Conservation (phyloP, 2,113 vertebrate species). For the Leucoraja erinaceus region DNA sequence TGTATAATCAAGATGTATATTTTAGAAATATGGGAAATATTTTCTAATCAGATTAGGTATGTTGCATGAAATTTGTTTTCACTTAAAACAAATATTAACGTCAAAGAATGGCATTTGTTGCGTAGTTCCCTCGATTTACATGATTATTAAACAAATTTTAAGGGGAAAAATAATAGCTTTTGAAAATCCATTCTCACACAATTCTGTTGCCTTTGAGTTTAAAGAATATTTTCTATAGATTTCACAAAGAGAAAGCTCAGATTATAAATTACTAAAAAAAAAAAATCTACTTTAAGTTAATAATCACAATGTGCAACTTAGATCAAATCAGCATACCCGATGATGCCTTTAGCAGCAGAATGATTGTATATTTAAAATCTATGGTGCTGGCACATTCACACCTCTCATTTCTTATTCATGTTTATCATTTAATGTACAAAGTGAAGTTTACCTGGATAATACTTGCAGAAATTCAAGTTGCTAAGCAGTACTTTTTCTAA, state of each 20-base stretch:
- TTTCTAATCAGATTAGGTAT: constrained; percentile 20
- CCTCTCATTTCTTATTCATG: not conserved
- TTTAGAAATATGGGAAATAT: not conserved
- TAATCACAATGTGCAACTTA: not conserved
- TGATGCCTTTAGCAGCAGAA: not conserved
- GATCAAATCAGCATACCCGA: not conserved
- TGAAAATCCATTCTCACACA: not conserved
- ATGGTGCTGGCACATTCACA: not conserved
- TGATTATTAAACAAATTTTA: not conserved
- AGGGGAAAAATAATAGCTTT: not conserved
- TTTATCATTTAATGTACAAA: not conserved
- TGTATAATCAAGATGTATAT: not conserved
- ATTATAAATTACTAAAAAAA: not conserved
- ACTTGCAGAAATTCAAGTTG: not conserved
- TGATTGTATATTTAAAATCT: not conserved
- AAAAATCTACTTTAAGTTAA: constrained; percentile 22
- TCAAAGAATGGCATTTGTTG: not conserved
- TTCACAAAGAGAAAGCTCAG: constrained; percentile 1
- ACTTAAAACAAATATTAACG: not conserved
- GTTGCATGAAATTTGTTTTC: not conserved
- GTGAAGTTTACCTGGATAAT: not conserved
- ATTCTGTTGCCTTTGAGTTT: not conserved
- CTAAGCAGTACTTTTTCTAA: not conserved
- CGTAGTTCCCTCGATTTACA: not conserved
- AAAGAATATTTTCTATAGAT: not conserved